Evolutionary conservation across 2,888 invertebrate genomes (phyloP), one percentile per base, ranked within the genome.

Genomic region (Empis livida): DNA sequence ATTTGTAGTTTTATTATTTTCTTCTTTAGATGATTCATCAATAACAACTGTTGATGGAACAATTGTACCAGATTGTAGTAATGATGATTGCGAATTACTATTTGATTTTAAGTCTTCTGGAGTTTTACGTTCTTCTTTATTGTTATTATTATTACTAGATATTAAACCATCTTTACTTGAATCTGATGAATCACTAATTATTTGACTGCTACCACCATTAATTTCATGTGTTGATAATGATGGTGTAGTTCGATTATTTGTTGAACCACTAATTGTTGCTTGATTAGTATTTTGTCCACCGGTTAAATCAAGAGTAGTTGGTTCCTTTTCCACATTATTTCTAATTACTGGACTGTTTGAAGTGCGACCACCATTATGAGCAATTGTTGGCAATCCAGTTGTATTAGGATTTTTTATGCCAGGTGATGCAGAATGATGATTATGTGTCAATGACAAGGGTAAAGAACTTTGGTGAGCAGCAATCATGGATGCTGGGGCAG

Each of bases 231-330:
- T 16, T 41, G 14, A 2, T 16, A 54, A 16, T 27, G 53, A 55
- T 32, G 56, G 55, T 27, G 56, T 56, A 38, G 54, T 54, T 11
- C 58, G 51, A 20, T 52, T 56, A 20, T 59, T 57, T 3, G 55
- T 51, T 9, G 32, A 38, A 42, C 45, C 43, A 43, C 10, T 35
- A 35, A 32, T 5, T 23, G 14, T 10, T 23, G 17, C 41, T 23
- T n/a, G 14, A 41, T 27, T 41, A 14, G 13, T 27, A 9, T n/a
- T 8, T 23, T 41, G 23, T 30, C 51, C 52, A 20, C 53, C 53
- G 3, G 66, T 68, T 38, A 68, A 52, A 54, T 68, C 68, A n/a
- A 68, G 53, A 2, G 67, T 65, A 13, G 65, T 50, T 11, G 62
- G 60, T 44, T 68, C 67, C 44, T 65, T 65, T 27, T 10, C 44